These are phyloP conservation scores for Drosophila prosaltans DNA, from an alignment of 1,140 invertebrate species.

Conservation along the genomic window DNA sequence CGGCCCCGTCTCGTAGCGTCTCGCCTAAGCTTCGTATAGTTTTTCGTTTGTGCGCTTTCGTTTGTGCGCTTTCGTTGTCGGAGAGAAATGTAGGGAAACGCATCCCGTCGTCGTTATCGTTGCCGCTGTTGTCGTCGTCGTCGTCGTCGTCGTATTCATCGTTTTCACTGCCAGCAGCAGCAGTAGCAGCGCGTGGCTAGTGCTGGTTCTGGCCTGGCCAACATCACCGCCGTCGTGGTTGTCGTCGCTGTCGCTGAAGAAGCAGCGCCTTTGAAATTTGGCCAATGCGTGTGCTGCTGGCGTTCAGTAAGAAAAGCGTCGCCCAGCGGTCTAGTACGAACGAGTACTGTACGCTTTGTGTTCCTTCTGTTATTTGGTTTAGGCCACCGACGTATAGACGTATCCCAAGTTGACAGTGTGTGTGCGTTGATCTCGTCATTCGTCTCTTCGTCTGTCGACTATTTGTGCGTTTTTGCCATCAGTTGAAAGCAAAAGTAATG, in stretches of 20 bases:
- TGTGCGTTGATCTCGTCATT: constrained; percentile 72
- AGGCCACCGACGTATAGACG: constrained; percentile 20
- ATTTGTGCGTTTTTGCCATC: constrained; percentile 59
- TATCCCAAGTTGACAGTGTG: constrained; percentile 36
- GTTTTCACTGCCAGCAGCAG: constrained; percentile 40
- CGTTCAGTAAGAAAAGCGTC: constrained; percentile 84
- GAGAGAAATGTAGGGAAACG: constrained; percentile 76
- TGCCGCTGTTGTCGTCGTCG: constrained; percentile 5
- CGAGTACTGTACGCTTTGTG: constrained; percentile 78
- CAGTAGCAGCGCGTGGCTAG: constrained; percentile 44
- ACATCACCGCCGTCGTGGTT: constrained; percentile 53
- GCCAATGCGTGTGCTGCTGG: constrained; percentile 78
- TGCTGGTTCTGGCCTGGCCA: constrained; percentile 43
- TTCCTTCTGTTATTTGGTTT: constrained; percentile 32
- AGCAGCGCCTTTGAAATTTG: constrained; percentile 66
- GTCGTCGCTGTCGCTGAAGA: constrained; percentile 46
- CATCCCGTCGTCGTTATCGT: constrained; percentile 42
- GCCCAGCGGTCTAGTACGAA: constrained; percentile 83
- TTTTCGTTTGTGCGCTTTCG: constrained; percentile 10
- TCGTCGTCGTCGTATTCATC: constrained; percentile 15
- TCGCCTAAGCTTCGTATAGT: constrained; percentile 1
- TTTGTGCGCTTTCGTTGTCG: constrained; percentile 27
- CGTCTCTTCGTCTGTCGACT: constrained; percentile 20
- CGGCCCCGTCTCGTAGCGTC: not conserved
- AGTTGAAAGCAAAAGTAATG: constrained; percentile 30